These are phyloP conservation scores for Mimas tiliae DNA, from an alignment of 2,888 invertebrate species.

Conservation along the genomic window DNA sequence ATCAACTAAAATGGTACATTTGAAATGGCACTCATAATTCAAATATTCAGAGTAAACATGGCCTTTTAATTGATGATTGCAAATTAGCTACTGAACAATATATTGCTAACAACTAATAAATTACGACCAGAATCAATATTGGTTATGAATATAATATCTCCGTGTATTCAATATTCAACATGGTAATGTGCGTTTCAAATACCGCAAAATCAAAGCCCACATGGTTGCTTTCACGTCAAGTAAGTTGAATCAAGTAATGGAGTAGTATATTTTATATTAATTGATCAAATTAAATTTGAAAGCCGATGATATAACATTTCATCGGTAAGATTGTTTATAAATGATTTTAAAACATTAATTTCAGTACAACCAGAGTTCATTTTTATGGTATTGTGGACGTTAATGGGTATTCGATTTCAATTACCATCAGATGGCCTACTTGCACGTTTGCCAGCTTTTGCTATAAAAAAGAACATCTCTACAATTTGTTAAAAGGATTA, in stretches of 20 bases:
- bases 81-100: neutral
- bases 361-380: too few species aligned
- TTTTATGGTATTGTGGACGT: too few species aligned
- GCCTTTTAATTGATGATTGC: neutral
- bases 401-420: too few species aligned
- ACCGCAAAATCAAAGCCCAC: neutral
- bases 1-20: neutral
- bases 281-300: too few species aligned
- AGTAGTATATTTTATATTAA: too few species aligned
- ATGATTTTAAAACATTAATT: too few species aligned
- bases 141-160: neutral
- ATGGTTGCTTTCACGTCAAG: neutral
- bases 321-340: too few species aligned
- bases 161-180: constrained; percentile 3
- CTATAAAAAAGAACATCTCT: too few species aligned
- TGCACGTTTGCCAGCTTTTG: too few species aligned
- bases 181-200: neutral
- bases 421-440: too few species aligned
- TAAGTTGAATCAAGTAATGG: too few species aligned
- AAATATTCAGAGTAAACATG: neutral
- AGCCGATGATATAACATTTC: too few species aligned
- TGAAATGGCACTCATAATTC: neutral
- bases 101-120: neutral
- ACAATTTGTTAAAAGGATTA: neutral
- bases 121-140: neutral